A percentile compares a stretch with the other conserved stretches of the same genome.
These are phyloP conservation scores for Zygaena filipendulae DNA, from an alignment of 2,888 invertebrate species.

Conservation along the genomic window DNA sequence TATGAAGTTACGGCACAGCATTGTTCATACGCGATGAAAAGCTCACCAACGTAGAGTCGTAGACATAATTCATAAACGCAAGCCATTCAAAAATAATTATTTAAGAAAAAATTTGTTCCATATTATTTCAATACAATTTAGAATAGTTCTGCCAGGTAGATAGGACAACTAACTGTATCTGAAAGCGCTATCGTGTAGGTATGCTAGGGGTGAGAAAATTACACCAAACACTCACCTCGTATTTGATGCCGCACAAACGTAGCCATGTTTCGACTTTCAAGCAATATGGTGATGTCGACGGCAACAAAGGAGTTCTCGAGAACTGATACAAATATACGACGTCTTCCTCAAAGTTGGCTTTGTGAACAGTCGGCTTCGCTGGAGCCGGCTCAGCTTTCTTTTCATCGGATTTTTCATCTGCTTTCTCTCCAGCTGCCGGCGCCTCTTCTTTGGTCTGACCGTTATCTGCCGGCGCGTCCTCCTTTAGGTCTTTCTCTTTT, in stretches of 20 bases:
- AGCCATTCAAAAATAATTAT: too few relatives aligned
- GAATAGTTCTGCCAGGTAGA: constrained; percentile 4
- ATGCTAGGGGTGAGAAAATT: too few relatives aligned
- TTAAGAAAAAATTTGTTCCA: too few relatives aligned
- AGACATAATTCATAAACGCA: too few relatives aligned
- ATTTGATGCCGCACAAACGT: constrained; percentile 89
- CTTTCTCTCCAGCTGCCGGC: constrained; percentile 55
- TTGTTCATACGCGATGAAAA: too few relatives aligned
- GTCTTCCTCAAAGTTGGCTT: constrained; percentile 90
- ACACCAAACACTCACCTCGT: constrained; percentile 90
- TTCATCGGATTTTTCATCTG: constrained; percentile 52
- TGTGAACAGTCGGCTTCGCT: constrained; percentile 86
- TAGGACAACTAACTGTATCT: too few relatives aligned
- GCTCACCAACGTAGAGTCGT: too few relatives aligned
- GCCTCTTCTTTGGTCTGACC: constrained; percentile 51
- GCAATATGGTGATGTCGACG: constrained; percentile 92
- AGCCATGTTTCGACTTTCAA: constrained; percentile 97
- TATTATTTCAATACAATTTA: constrained; percentile 6
- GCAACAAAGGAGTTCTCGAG: constrained; percentile 88
- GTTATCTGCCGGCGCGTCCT: constrained; percentile 61
- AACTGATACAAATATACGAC: constrained; percentile 95
- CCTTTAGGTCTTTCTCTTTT: constrained; percentile 70
- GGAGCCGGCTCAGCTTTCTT: constrained; percentile 73
- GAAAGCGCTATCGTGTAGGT: too few relatives aligned
- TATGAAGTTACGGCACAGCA: too few relatives aligned